phyloP scores from a whole-genome alignment of 2,113 vertebrate genomes.

The Meriones unguiculatus region DNA sequence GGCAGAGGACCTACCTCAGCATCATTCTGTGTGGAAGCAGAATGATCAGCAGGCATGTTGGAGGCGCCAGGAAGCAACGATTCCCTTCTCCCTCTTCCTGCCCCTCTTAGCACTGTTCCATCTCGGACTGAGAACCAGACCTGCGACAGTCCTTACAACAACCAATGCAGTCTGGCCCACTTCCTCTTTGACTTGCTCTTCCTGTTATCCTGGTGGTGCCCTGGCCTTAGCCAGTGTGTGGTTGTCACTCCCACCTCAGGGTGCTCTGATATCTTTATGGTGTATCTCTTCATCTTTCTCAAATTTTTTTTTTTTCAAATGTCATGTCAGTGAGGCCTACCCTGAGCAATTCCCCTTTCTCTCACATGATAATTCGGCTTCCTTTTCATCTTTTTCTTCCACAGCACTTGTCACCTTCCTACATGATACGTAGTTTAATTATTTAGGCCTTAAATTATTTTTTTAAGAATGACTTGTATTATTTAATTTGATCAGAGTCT shows the following conservation, averaged over 20 bases:
- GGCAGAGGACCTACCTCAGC: not conserved
- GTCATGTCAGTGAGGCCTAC: not conserved
- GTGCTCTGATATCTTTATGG: not conserved
- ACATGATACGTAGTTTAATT: not conserved
- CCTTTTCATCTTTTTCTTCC: not conserved
- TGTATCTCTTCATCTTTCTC: not conserved
- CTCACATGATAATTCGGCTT: not conserved
- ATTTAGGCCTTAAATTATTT: not conserved
- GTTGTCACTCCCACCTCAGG: not conserved
- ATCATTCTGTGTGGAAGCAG: not conserved
- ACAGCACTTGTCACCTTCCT: not conserved
- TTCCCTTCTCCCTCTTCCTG: not conserved
- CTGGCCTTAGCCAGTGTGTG: not conserved
- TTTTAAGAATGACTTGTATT: not conserved
- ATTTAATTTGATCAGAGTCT: not conserved
- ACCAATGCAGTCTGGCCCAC: not conserved
- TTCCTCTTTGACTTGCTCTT: not conserved
- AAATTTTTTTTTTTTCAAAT: not conserved
- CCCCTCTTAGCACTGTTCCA: not conserved
- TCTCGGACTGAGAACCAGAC: not conserved
- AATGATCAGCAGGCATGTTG: not conserved
- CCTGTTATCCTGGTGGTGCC: not conserved
- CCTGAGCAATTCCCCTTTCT: not conserved
- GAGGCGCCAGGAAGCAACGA: not conserved
- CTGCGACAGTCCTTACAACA: not conserved